Evolutionary conservation across 2,888 invertebrate species (phyloP).

Genomic region (Quadroppia sp.): DNA sequence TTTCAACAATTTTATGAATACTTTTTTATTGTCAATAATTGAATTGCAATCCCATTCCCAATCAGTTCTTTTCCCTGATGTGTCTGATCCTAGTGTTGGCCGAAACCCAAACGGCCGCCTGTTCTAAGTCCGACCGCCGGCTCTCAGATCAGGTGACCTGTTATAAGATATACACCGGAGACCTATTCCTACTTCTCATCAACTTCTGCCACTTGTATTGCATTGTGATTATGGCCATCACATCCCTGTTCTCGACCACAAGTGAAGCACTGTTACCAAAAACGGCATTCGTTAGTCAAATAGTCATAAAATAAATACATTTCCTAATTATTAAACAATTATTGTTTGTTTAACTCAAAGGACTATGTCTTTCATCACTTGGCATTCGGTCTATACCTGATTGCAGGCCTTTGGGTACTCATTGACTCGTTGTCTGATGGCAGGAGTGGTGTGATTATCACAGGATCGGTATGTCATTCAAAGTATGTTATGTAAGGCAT

Average conservation of each 20-base stretch:
- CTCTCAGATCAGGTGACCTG: constrained; percentile 2
- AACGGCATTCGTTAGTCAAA: background rate
- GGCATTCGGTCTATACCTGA: constrained; percentile 20
- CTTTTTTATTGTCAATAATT: background rate
- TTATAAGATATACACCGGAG: constrained; percentile 24
- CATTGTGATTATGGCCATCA: constrained; percentile 13
- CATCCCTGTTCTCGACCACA: background rate
- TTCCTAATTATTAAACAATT: background rate
- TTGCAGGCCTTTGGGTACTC: constrained; percentile 14
- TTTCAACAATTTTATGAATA: too few species aligned
- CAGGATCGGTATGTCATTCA: constrained; percentile 4
- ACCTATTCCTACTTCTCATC: constrained; percentile 2
- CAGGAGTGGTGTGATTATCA: background rate
- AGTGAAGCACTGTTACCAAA: constrained; percentile 11
- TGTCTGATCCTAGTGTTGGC: constrained; percentile 10
- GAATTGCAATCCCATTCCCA: background rate
- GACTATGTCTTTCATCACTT: constrained; percentile 28
- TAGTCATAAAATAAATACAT: background rate
- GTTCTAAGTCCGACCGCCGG: constrained; percentile 9
- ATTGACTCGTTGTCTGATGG: constrained; percentile 16
- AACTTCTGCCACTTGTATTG: constrained; percentile 19
- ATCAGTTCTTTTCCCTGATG: constrained; percentile 4
- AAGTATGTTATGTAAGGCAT: background rate
- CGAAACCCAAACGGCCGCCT: constrained; percentile 23
- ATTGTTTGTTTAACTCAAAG: background rate